Conservation (phyloP, 2,797 vertebrate genomes). For the Agapornis canus region DNA sequence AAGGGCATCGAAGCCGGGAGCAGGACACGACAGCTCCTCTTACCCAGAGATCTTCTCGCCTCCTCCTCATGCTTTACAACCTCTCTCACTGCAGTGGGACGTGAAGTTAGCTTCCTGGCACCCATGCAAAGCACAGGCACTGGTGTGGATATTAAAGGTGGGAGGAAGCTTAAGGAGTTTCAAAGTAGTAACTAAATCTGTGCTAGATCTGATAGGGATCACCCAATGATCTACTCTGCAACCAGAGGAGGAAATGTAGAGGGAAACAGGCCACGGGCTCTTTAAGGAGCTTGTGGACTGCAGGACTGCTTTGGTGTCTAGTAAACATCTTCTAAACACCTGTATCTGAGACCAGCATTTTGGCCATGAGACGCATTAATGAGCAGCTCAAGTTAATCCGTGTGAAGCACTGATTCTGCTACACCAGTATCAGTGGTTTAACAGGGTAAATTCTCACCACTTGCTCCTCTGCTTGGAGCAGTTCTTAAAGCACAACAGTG, state of each 20-base stretch:
- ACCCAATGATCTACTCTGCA: background rate
- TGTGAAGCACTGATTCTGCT: background rate
- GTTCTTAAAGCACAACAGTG: background rate
- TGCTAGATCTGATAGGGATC: background rate
- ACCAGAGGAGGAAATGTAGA: background rate
- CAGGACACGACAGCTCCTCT: background rate
- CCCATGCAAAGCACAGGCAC: background rate
- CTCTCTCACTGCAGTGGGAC: background rate
- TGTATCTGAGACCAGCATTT: background rate
- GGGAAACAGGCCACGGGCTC: background rate
- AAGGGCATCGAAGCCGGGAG: background rate
- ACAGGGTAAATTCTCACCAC: background rate
- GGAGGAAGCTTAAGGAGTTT: constrained; percentile 17
- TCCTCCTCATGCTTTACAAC: background rate
- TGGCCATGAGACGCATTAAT: background rate
- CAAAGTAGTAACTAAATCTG: background rate
- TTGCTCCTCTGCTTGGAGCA: background rate
- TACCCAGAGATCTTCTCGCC: background rate
- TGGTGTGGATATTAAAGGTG: background rate
- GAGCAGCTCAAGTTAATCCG: background rate
- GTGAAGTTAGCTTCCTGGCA: background rate
- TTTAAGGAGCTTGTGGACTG: background rate
- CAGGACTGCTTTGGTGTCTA: background rate
- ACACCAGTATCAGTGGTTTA: background rate
- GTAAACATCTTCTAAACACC: background rate